These are phyloP conservation scores for Coryphaenoides rupestris DNA, from an alignment of 2,113 vertebrate genomes.

Conservation along the genomic window DNA sequence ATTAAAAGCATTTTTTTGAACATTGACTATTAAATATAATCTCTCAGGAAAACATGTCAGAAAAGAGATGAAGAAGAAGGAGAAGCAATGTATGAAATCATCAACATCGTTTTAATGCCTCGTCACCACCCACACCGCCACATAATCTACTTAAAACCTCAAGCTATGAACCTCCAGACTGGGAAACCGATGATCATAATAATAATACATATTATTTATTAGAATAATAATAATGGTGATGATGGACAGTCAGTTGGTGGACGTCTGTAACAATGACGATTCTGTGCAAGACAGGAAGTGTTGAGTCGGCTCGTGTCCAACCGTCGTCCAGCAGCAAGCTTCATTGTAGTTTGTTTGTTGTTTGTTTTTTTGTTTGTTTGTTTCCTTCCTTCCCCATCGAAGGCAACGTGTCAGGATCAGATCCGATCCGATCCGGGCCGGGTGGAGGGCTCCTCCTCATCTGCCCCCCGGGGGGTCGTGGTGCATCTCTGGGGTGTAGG, in stretches of 20 bases:
- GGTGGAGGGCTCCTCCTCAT: conserved; percentile 28
- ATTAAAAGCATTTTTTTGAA: conserved; percentile 49
- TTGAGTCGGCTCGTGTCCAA: conserved; percentile 21
- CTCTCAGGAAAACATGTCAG: conserved; percentile 36
- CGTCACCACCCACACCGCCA: conserved; percentile 31
- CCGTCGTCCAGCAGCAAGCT: conserved; percentile 51
- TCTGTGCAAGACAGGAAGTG: conserved; percentile 64
- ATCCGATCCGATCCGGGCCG: too few relatives aligned
- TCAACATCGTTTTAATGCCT: conserved; percentile 30
- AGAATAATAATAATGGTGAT: too few relatives aligned
- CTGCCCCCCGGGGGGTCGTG: conserved; percentile 76
- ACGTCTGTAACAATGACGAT: conserved; percentile 35
- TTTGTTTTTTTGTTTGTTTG: too few relatives aligned
- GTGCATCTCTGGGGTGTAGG: conserved; percentile 96
- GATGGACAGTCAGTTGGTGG: conserved; percentile 21
- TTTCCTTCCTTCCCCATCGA: too few relatives aligned
- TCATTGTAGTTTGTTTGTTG: conserved; percentile 5
- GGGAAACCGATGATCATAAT: conserved; percentile 5
- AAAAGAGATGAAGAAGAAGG: conserved; percentile 20
- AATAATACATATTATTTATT: conserved; percentile 7
- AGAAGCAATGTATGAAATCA: conserved; percentile 1
- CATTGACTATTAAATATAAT: conserved; percentile 67
- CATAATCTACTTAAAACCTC: conserved; percentile 29
- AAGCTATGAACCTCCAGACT: conserved; percentile 17
- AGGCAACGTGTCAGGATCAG: conserved; percentile 26